Evolutionary conservation across 1,140 invertebrate genomes (phyloP), one percentile per base, ranked within the genome.

Genomic region (Cardiocondyla obscurior): DNA sequence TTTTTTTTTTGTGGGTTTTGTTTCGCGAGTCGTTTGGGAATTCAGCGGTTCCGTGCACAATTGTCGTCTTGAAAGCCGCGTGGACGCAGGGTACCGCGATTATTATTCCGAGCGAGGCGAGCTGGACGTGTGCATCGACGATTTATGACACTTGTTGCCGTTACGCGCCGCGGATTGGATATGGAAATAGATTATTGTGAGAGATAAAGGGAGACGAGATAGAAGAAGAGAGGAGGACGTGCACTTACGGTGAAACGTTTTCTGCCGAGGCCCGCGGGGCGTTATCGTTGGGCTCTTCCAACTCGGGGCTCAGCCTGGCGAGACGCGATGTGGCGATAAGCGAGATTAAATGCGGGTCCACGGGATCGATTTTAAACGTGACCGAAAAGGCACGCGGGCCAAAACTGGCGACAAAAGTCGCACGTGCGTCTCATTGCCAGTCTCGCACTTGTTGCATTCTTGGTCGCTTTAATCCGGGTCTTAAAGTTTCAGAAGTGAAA

Each of bases 161-260:
- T 62, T 76, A 82, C 36, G 36, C 28, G 30, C 16, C 25, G 22
- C 10, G 70, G 36, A 77, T 62, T 55, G 46, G 46, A 79, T 79
- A 83, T 69, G 53, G 62, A 79, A 79, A 79, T 64, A 83, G 73
- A 83, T 60, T 49, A 51, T 67, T 60, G 51, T 69, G 25, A 3
- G 16, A 22, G 62, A 83, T 83, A 83, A 69, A 69, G 46, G 28
- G n/a, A 64, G 55, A 46, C 22, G 25, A 39, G 3, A 53, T 3
- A 3, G 19, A 8, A 4, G 30, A 2, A 16, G n/a, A 46, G 5
- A 7, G 16, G 4, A 12, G 2, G 2, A 28, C 7, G 42, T 8
- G 12, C 8, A 22, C 28, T n/a, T 22, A 70, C 6, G 14, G 33
- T 2, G 33, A 42, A 60, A 73, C 70, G 8, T 74, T 55, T 74